Evolutionary conservation across 2,888 invertebrate species (phyloP).

Genomic region (Seladonia tumulorum): DNA sequence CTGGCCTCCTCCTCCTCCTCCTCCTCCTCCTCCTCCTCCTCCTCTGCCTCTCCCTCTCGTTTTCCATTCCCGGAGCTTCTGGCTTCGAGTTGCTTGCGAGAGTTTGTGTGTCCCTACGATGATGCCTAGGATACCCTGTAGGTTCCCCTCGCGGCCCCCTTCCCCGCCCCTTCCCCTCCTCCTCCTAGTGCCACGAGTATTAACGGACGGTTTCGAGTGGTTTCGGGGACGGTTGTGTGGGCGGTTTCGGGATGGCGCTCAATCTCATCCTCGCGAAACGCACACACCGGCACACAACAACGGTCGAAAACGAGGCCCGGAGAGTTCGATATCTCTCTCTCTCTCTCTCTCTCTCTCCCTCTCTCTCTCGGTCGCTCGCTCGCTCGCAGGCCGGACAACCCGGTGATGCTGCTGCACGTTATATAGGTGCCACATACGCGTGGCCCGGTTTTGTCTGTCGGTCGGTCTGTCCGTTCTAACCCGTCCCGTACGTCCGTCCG

Average conservation of each 20-base stretch:
- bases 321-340: constrained; percentile 31
- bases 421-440: constrained; percentile 79
- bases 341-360: neutral
- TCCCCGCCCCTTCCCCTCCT: constrained; percentile 28
- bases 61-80: constrained; percentile 54
- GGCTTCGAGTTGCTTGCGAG: constrained; percentile 47
- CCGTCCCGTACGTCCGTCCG: constrained; percentile 65
- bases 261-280: constrained; percentile 70
- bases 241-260: constrained; percentile 72
- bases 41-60: constrained; percentile 48
- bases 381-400: constrained; percentile 45
- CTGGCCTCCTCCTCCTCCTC: constrained; percentile 53
- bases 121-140: constrained; percentile 36
- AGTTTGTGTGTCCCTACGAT: constrained; percentile 44
- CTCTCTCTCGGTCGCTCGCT: neutral
- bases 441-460: constrained; percentile 81
- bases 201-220: constrained; percentile 79
- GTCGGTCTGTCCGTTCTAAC: constrained; percentile 65
- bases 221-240: constrained; percentile 72
- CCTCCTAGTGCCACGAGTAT: constrained; percentile 73
- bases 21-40: neutral
- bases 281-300: constrained; percentile 59
- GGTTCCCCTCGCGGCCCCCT: neutral
- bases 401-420: constrained; percentile 53
- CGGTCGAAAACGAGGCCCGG: constrained; percentile 7